Base-by-base conservation (phyloP, 1,140 invertebrate genomes). In the Bombus pyrosoma region DNA sequence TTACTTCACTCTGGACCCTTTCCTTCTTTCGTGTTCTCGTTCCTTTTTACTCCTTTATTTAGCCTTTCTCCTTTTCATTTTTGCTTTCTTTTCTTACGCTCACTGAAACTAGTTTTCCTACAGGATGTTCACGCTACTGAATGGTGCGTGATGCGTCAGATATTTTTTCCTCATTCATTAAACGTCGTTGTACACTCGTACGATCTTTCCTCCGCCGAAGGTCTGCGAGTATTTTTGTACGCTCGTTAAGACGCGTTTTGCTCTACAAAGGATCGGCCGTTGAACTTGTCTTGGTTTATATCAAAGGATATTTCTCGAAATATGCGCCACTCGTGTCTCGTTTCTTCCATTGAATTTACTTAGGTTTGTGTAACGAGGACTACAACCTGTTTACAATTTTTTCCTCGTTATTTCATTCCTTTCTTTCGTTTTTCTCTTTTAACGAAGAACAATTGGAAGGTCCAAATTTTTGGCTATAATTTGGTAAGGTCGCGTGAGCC, bases 1-100 rank as follows among this genome's bases (percentile, higher is more conserved):
- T 91, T 90, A 91, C 91, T 91, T 91, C 81, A 76, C 77, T 80
- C 78, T 82, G 83, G 86, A 88, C 72, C 81, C 59, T 32, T 28
- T 66, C 66, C 43, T 47, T 32, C 34, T 47, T 43, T 89, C 83
- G 91, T 81, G 81, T 82, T 86, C 86, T 86, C 83, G 74, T 34
- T 87, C 82, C 89, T 79, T 84, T 76, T 85, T 81, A 82, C 34
- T n/a, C 83, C 82, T 87, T 83, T 68, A 9, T 68, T 80, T 73
- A 83, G 82, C 83, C 87, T 74, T 77, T 88, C 59, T 12, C 28
- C 32, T 75, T 53, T 39, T 41, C 22, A 13, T 28, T 39, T 83
- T 80, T 86, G 86, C 83, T 62, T 32, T 32, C 76, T 47, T 72
- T 87, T 87, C 83, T 85, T 73, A 66, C 72, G 41, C 57, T 75